Evolutionary conservation across 1,140 invertebrate genomes (phyloP).

Genomic region (Sarcophaga peregrina): DNA sequence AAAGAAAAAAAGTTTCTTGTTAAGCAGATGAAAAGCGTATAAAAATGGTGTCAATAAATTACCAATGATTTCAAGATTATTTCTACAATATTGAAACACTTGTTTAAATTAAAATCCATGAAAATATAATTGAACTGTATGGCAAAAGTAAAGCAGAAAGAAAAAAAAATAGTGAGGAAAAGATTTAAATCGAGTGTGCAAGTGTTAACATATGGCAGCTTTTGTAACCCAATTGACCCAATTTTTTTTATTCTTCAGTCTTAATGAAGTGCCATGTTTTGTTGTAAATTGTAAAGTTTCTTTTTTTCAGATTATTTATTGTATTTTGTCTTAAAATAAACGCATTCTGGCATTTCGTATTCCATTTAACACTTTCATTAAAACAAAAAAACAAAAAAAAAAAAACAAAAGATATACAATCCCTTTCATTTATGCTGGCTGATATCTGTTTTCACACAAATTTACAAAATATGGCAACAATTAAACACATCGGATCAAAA

Average conservation of each 20-base stretch:
- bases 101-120: neutral
- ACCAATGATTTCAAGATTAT: neutral
- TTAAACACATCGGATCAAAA: neutral
- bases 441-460: neutral
- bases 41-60: neutral
- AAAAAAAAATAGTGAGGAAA: neutral
- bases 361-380: neutral
- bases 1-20: neutral
- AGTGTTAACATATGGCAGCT: constrained; percentile 20
- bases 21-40: neutral
- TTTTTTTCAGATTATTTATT: neutral
- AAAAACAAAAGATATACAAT: no score
- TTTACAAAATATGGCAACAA: constrained; percentile 15
- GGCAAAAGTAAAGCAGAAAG: no score
- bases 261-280: neutral
- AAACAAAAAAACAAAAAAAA: no score
- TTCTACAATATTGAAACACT: constrained; percentile 7
- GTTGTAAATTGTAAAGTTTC: constrained; percentile 1
- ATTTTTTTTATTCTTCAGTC: neutral
- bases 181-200: neutral
- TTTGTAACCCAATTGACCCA: neutral
- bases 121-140: no score
- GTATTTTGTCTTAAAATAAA: no score
- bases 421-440: neutral
- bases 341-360: neutral